These are phyloP conservation scores for Erebia aethiops DNA, from an alignment of 2,888 invertebrate genomes.

Conservation along the genomic window DNA sequence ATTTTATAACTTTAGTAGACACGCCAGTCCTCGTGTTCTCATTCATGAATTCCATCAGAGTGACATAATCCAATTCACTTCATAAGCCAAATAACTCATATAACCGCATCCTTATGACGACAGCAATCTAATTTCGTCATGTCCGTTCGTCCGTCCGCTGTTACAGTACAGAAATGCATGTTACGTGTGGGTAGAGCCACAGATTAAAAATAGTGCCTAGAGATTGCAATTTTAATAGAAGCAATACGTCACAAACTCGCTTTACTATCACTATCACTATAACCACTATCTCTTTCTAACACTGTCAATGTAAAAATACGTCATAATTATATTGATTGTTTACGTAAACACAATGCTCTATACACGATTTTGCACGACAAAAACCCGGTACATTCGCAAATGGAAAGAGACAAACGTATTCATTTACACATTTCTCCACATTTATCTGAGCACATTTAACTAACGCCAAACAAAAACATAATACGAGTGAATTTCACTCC, in stretches of 20 bases:
- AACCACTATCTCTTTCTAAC: conserved; percentile 32
- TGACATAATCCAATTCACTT: conserved; percentile 6
- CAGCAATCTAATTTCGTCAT: conserved; percentile 15
- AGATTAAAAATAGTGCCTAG: neutral
- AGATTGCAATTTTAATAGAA: neutral
- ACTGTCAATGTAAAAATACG: conserved; percentile 27
- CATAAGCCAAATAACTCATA: neutral
- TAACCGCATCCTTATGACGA: conserved; percentile 8
- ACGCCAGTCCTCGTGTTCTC: neutral
- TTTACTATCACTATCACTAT: conserved; percentile 11
- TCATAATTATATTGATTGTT: conserved; percentile 36
- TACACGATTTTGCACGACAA: conserved; percentile 15
- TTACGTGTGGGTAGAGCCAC: neutral
- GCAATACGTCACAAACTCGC: neutral
- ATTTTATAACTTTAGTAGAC: neutral
- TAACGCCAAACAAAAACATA: conserved; percentile 19
- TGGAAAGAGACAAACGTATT: conserved; percentile 36
- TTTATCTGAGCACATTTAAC: conserved; percentile 12
- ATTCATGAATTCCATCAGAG: conserved; percentile 12
- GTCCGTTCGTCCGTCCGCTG: neutral
- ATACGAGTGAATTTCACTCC: conserved; percentile 20
- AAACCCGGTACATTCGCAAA: conserved; percentile 22
- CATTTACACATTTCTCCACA: conserved; percentile 13
- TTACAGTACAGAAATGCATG: neutral
- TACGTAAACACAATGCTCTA: conserved; percentile 16